Percentiles rank a stretch among this genome's conserved stretches.
Conservation (phyloP, 2,888 invertebrate genomes). For the Laspeyria flexula region DNA sequence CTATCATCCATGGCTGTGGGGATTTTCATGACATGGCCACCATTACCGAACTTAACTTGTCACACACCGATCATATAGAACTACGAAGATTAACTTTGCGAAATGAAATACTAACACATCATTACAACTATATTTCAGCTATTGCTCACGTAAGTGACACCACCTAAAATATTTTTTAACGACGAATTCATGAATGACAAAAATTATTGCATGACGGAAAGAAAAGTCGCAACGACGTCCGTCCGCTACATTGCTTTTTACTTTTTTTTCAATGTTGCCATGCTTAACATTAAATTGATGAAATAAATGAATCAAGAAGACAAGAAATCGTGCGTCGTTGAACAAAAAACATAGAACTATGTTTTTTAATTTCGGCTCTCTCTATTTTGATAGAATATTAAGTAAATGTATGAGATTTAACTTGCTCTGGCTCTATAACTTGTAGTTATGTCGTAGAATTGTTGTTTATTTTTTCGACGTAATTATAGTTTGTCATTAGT, state of each 20-base stretch:
- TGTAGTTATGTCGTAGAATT: not conserved
- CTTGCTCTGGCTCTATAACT: not conserved
- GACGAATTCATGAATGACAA: constrained; percentile 84
- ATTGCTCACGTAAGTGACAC: constrained; percentile 77
- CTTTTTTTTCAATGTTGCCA: constrained; percentile 72
- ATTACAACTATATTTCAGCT: constrained; percentile 79
- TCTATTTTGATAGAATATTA: too few species aligned
- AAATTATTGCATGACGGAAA: constrained; percentile 86
- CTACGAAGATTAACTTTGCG: constrained; percentile 74
- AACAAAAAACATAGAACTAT: too few species aligned
- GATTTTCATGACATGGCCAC: constrained; percentile 87
- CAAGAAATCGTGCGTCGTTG: too few species aligned
- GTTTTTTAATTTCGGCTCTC: too few species aligned
- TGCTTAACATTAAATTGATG: constrained; percentile 11
- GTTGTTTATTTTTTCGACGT: not conserved
- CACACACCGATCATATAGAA: constrained; percentile 82
- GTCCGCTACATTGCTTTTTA: constrained; percentile 78
- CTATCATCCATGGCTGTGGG: constrained; percentile 87
- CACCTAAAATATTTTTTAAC: constrained; percentile 79
- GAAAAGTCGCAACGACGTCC: constrained; percentile 85
- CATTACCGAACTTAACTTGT: constrained; percentile 84
- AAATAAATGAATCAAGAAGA: too few species aligned
- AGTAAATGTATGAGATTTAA: not conserved
- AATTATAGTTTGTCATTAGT: not conserved
- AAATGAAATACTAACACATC: constrained; percentile 82